Percentiles rank a stretch among this genome's conserved stretches.
These are phyloP conservation scores for Aproaerema taeniolella DNA, from an alignment of 2,888 invertebrate genomes.

Conservation along the genomic window DNA sequence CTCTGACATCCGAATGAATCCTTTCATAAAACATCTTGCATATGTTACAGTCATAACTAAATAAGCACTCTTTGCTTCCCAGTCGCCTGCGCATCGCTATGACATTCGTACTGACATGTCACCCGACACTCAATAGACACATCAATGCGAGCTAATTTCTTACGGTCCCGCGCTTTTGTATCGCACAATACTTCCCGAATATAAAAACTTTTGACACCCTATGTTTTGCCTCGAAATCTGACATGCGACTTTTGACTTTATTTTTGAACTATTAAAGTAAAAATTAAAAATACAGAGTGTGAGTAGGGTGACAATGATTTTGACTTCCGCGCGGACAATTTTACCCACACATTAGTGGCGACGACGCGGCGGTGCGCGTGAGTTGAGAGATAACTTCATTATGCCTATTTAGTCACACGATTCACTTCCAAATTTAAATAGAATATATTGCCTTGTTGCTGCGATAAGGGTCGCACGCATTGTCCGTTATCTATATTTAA, in stretches of 20 bases:
- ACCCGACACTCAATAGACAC: conserved; percentile 45
- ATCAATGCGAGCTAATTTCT: conserved; percentile 72
- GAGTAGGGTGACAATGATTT: conserved; percentile 35
- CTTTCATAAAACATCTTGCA: no score
- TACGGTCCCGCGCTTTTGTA: conserved; percentile 63
- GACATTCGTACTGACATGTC: conserved; percentile 35
- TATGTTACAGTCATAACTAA: no score
- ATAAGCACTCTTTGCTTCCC: not conserved
- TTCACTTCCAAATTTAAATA: conserved; percentile 17
- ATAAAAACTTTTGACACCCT: conserved; percentile 17
- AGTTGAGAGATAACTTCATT: conserved; percentile 49
- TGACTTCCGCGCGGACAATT: conserved; percentile 44
- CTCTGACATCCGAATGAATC: no score
- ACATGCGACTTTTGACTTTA: conserved; percentile 2
- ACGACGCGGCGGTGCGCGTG: conserved; percentile 37
- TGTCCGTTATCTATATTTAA: conserved; percentile 23
- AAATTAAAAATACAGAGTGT: conserved; percentile 1
- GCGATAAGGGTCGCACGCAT: conserved; percentile 28
- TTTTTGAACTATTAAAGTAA: conserved; percentile 8
- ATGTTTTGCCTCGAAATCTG: not conserved
- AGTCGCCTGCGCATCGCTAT: not conserved
- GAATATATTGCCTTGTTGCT: conserved; percentile 18
- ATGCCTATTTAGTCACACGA: conserved; percentile 21
- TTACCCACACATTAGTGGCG: conserved; percentile 50
- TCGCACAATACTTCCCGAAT: conserved; percentile 29